Evolutionary conservation across 2,797 vertebrate genomes (phyloP), one percentile per base, ranked within the genome.

Genomic region (Nannoperca australis): DNA sequence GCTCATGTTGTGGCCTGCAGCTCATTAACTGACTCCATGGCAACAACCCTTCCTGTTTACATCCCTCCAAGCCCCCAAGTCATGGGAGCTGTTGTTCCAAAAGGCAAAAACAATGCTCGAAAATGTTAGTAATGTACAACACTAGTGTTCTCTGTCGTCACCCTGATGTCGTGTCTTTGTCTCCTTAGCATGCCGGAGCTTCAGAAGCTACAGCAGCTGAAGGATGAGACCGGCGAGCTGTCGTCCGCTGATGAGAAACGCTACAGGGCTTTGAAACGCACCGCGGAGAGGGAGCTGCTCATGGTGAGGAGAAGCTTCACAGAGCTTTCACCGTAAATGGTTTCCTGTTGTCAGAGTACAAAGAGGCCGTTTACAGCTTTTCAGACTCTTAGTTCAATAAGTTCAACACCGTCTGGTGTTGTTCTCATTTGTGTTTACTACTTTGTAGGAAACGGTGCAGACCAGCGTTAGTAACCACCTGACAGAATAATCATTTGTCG

Each of bases 141-240:
- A 32, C 8, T 8, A 42, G 20, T 56, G 7, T 56, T 74, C 15
- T 58, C 22, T 69, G 40, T 34, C 7, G 24, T 71, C 36, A 73
- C 24, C 24, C 34, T n/a, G 20, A 49, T 62, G 47, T n/a, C 60
- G 44, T n/a, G 20, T 49, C 27, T 63, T 54, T 84, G n/a, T 83
- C n/a, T 84, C 30, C 32, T 61, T 84, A 99, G 98, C 81, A 99
- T 99, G 98, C 98, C 98, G 0, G 98, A 99, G 89, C 96, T 99
- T 36, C 98, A 99, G 93, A 99, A 99, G 65, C 94, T 99, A n/a
- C 98, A 99, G 89, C 98, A 99, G 92, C 94, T 99, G 73, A 99
- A 99, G 91, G 98, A 99, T 24, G 98, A 99, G 89, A 99, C 98
- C 0, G 98, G 98, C 27, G 98, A 99, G 54, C 95, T 99, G 81